phyloP scores from a whole-genome alignment of 2,797 vertebrate genomes.

The Falco novaeseelandiae region DNA sequence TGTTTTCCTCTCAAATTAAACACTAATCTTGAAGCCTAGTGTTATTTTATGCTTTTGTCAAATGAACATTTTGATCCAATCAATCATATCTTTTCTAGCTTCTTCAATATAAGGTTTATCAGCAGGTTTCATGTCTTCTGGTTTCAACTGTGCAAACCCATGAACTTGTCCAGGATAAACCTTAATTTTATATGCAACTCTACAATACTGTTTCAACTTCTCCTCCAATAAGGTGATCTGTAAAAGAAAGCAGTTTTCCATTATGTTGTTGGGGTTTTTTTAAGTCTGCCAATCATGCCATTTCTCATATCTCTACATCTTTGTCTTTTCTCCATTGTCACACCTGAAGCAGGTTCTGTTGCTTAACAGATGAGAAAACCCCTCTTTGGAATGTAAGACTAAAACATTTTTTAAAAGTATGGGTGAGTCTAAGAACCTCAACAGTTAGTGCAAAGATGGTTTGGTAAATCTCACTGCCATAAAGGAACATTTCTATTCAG shows the following conservation, averaged over 20 bases:
- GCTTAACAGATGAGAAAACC: background rate
- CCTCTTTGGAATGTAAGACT: background rate
- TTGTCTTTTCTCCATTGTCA: background rate
- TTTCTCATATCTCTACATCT: background rate
- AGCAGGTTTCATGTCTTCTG: slow-evolving; percentile 83
- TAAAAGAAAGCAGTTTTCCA: background rate
- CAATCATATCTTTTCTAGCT: slow-evolving; percentile 86
- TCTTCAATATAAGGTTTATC: slow-evolving; percentile 86
- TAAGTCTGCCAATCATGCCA: background rate
- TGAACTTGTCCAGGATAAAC: slow-evolving; percentile 91
- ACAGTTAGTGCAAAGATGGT: background rate
- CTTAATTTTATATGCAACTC: slow-evolving; percentile 86
- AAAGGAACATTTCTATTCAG: background rate
- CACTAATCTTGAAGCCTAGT: background rate
- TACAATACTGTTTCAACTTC: slow-evolving; percentile 86
- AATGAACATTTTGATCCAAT: slow-evolving; percentile 88
- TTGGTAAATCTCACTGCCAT: background rate
- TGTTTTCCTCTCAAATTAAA: background rate
- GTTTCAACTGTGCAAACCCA: slow-evolving; percentile 91
- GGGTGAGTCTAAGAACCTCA: background rate
- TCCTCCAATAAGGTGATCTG: slow-evolving; percentile 84
- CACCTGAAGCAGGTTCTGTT: background rate
- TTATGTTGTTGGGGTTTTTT: background rate
- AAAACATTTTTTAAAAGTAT: background rate
- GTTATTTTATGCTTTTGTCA: slow-evolving; percentile 4